phyloP scores from a whole-genome alignment of 2,113 vertebrate genomes.

The Aegithalos caudatus region DNA sequence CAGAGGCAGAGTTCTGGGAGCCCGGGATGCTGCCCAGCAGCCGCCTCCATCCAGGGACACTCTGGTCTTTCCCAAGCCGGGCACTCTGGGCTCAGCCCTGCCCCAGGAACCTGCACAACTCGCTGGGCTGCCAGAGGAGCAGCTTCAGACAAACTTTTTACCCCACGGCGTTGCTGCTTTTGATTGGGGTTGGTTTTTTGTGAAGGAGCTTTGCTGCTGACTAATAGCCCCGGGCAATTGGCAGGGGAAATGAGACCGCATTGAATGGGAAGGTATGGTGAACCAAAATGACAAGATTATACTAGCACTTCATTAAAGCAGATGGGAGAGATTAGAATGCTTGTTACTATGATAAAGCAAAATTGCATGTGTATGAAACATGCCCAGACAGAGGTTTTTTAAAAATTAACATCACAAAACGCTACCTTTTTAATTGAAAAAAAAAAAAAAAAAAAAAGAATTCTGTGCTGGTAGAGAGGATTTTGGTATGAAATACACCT shows the following conservation, averaged over 20 bases:
- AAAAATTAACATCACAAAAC: neutral
- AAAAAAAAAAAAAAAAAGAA: neutral
- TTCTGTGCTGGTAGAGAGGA: neutral
- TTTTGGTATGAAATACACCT: neutral
- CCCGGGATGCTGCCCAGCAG: fast-evolving
- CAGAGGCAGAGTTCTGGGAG: fast-evolving
- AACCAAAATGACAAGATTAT: slow-evolving; percentile 59
- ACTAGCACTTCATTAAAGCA: slow-evolving; percentile 60
- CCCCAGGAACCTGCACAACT: slow-evolving; percentile 18
- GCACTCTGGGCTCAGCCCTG: neutral
- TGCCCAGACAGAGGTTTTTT: neutral
- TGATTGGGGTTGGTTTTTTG: neutral
- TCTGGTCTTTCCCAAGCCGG: neutral
- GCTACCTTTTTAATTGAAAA: neutral
- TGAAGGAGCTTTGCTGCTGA: neutral
- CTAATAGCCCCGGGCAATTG: slow-evolving; percentile 26
- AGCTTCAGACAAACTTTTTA: neutral
- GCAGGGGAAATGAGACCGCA: slow-evolving; percentile 39
- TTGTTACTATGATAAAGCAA: slow-evolving; percentile 50
- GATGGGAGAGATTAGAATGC: slow-evolving; percentile 40
- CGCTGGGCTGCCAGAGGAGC: neutral
- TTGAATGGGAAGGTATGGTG: neutral
- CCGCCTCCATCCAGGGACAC: neutral
- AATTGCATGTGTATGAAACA: slow-evolving; percentile 14
- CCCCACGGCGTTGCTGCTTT: neutral